Percentiles rank a stretch among this genome's conserved stretches.
phyloP scores from a whole-genome alignment of 2,113 vertebrate genomes.

The Oryzias javanicus region DNA sequence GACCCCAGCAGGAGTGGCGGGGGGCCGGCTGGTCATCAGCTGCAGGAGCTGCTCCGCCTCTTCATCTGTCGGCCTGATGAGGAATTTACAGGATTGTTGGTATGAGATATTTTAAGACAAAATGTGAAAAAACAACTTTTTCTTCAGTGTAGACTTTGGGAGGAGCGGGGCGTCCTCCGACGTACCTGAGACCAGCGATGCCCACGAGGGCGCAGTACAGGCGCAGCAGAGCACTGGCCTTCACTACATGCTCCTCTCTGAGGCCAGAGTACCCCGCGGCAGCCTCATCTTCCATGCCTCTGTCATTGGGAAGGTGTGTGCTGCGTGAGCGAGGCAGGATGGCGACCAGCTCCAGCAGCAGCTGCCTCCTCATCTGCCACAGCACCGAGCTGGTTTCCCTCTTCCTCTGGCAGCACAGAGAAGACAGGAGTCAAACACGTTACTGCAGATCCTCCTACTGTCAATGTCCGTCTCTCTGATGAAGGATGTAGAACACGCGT shows the following conservation, averaged over 20 bases:
- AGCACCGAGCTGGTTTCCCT: conserved; percentile 93
- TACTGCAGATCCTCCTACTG: neutral
- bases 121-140: no score
- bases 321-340: conserved; percentile 93
- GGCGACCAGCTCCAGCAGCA: conserved; percentile 92
- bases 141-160: neutral
- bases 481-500: no score
- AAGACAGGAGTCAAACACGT: conserved; percentile 1
- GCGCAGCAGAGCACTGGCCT: conserved; percentile 92
- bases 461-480: no score
- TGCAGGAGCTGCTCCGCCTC: conserved; percentile 94
- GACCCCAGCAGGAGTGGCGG: conserved; percentile 92
- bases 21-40: conserved; percentile 96
- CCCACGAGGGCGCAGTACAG: conserved; percentile 98
- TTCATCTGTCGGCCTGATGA: conserved; percentile 90
- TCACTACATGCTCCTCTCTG: conserved; percentile 95
- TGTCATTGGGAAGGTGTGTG: conserved; percentile 82
- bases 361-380: conserved; percentile 97
- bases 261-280: conserved; percentile 88
- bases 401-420: conserved; percentile 81
- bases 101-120: no score
- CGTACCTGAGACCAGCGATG: conserved; percentile 95
- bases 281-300: conserved; percentile 75
- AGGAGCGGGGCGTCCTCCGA: neutral
- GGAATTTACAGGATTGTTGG: neutral